Conservation (phyloP, 2,888 invertebrate genomes). For the Copidosoma aretas region DNA sequence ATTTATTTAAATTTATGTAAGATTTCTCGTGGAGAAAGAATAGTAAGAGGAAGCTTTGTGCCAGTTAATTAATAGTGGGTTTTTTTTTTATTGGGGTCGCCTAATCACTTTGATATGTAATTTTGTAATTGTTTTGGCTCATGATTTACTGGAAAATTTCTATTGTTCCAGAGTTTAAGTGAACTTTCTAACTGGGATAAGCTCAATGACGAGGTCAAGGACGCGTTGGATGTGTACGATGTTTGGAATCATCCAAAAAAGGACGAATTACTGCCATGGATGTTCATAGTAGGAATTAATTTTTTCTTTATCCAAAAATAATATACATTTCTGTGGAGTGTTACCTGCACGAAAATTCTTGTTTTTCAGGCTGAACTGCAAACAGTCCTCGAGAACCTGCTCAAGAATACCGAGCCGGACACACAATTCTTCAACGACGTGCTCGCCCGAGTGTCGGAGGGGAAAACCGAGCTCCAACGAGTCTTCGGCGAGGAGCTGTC, state of each 20-base stretch:
- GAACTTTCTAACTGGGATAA: conserved; percentile 70
- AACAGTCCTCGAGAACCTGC: conserved; percentile 56
- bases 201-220: conserved; percentile 61
- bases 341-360: background rate
- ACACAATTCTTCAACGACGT: conserved; percentile 51
- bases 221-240: conserved; percentile 56
- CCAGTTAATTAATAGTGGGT: too few relatives aligned
- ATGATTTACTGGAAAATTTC: background rate
- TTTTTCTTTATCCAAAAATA: background rate
- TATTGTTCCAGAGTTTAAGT: conserved; percentile 65
- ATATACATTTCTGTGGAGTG: background rate
- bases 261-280: conserved; percentile 66
- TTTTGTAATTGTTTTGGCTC: too few relatives aligned
- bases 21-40: too few relatives aligned
- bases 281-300: conserved; percentile 58
- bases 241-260: conserved; percentile 64
- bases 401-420: background rate
- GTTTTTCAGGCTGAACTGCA: conserved; percentile 63
- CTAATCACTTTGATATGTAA: too few relatives aligned
- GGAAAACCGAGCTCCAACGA: conserved; percentile 56
- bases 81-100: too few relatives aligned
- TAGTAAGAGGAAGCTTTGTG: too few relatives aligned
- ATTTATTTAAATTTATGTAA: too few relatives aligned
- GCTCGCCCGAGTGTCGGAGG: conserved; percentile 51
- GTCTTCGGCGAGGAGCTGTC: conserved; percentile 68